phyloP scores from a whole-genome alignment of 2,888 invertebrate genomes.

The Harpalus rubripes region DNA sequence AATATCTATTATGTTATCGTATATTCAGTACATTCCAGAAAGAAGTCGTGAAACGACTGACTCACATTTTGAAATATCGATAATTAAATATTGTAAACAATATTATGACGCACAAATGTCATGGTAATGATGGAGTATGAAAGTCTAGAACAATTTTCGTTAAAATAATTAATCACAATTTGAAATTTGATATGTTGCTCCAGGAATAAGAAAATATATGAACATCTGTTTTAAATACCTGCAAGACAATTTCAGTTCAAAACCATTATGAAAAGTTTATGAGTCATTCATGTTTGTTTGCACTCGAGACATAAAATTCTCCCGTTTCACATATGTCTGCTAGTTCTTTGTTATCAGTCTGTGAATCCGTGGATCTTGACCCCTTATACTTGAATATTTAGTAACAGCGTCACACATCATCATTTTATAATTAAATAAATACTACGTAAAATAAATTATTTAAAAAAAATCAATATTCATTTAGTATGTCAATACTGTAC shows the following conservation, averaged over 20 bases:
- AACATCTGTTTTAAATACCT: neutral
- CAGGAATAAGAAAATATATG: neutral
- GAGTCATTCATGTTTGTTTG: neutral
- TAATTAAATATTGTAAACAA: no score
- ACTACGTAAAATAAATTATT: neutral
- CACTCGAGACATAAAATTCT: neutral
- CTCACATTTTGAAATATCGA: no score
- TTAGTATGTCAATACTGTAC: neutral
- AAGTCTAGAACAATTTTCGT: no score
- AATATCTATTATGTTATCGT: no score
- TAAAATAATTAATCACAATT: neutral
- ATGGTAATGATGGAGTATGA: no score
- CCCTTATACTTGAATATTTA: neutral
- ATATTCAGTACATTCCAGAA: no score
- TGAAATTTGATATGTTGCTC: neutral
- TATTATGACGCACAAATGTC: no score
- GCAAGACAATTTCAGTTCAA: neutral
- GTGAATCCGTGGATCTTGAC: neutral
- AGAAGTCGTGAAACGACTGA: no score
- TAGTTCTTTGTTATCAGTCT: neutral
- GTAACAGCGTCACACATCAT: neutral
- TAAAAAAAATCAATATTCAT: neutral
- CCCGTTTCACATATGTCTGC: neutral
- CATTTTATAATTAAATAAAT: neutral
- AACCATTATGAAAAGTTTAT: neutral